Base-by-base conservation (phyloP, 2,113 vertebrate species). In the Elephas maximus region DNA sequence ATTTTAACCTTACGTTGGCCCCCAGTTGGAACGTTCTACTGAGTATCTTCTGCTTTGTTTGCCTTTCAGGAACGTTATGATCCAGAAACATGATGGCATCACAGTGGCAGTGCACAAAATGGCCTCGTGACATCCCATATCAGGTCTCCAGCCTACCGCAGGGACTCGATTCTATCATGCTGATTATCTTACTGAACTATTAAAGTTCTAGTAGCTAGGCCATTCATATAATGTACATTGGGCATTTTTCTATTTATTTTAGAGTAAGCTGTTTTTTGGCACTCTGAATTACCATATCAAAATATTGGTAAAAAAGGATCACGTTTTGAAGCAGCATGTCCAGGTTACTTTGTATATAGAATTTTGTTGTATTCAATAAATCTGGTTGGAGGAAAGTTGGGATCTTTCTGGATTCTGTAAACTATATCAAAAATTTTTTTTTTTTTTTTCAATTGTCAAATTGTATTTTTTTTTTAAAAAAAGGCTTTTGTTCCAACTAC, bases 91-190 rank as follows among this genome's bases (percentile, higher is more conserved):
- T 0, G 99, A 99, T 79, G 99, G 98, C 98, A 99, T 99, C 98
- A 99, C 99, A 0, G 98, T 99, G 41, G 99, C 99, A 12, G 99
- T 99, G 94, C 99, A 99, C 98, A 99, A 99, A 97, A 99, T 99
- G 98, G 98, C 99, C 28, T 99, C 99, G 17, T 99, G 98, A 99
- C 94, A 24, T 44, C 48, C n/a, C 0, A 0, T 20, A 12, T 0
- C 51, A 7, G 5, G 0, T 53, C 7, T 74, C 18, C 76, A 37
- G 51, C 74, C 74, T 65, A 12, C 30, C 76, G 3, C 0, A 63
- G 26, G 48, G 62, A 60, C 80, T 78, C 2, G 0, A 0, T n/a
- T 48, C 21, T 24, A 6, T 44, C 48, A 0, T 62, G 73, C 28
- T 44, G n/a, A 74, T 73, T 28, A 37, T 23, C 33, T n/a, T 91